Conservation (phyloP, 2,888 invertebrate genomes). For the Drosophila phalerata region DNA sequence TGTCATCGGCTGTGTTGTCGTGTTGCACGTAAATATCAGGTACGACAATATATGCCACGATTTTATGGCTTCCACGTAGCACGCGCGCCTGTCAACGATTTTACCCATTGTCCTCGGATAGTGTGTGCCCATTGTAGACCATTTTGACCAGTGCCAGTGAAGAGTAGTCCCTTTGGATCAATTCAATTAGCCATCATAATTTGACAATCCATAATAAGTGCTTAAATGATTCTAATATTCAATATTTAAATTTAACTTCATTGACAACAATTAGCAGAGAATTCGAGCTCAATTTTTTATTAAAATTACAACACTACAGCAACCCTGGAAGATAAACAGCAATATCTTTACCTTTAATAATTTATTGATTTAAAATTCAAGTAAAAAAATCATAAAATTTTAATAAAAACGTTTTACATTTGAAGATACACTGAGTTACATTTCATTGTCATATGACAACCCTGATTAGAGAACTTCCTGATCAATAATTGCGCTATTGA, state of each 20-base stretch:
- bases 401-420: neutral
- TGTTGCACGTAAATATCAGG: slow-evolving; percentile 78
- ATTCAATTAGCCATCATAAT: slow-evolving; percentile 35
- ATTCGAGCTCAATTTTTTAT: neutral
- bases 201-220: slow-evolving; percentile 4
- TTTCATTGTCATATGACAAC: neutral
- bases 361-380: neutral
- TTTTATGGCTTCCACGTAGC: slow-evolving; percentile 74
- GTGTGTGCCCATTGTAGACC: neutral
- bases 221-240: neutral
- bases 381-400: neutral
- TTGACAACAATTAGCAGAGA: neutral
- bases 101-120: slow-evolving; percentile 40
- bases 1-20: slow-evolving; percentile 70
- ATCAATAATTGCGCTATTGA: neutral
- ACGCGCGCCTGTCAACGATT: slow-evolving; percentile 67
- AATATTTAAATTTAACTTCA: neutral
- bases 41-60: slow-evolving; percentile 76
- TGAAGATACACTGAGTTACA: neutral
- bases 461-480: neutral
- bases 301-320: neutral
- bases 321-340: neutral
- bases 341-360: neutral
- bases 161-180: slow-evolving; percentile 10
- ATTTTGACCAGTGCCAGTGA: neutral